Percentiles rank a stretch among this genome's conserved stretches.
Evolutionary conservation across 2,797 vertebrate species (phyloP).

Genomic region (Glyptemys insculpta): DNA sequence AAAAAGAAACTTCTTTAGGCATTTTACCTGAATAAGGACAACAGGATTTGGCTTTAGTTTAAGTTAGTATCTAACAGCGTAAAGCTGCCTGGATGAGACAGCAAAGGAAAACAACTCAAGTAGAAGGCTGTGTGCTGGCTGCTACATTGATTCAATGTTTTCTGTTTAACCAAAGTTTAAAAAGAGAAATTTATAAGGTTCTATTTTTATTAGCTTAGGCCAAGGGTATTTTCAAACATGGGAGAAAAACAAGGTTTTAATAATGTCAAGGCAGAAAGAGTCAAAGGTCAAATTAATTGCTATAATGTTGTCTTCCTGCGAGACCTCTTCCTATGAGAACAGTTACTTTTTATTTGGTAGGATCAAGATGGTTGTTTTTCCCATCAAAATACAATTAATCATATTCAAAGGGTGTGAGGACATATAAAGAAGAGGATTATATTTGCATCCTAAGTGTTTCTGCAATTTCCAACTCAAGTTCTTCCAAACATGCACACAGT

Average conservation of each 20-base stretch:
- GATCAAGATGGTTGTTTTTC: constrained; percentile 5
- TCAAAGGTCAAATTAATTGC: constrained; percentile 21
- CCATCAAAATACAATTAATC: constrained; percentile 1
- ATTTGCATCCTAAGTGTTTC: constrained; percentile 25
- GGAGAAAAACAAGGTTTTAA: not conserved
- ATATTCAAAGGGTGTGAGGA: not conserved
- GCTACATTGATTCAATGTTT: not conserved
- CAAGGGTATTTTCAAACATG: not conserved
- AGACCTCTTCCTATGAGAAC: not conserved
- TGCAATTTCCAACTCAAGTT: constrained; percentile 39
- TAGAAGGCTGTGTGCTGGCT: not conserved
- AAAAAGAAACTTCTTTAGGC: not conserved
- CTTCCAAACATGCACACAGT: constrained; percentile 18
- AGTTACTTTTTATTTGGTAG: constrained; percentile 24
- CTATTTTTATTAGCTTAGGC: not conserved
- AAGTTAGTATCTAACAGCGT: not conserved
- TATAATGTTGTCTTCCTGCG: not conserved
- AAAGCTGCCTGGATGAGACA: not conserved
- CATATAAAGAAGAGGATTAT: not conserved
- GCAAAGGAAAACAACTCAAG: constrained; percentile 1
- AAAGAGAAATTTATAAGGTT: not conserved
- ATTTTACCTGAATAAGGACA: not conserved
- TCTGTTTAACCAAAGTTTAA: not conserved
- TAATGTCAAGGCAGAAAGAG: not conserved
- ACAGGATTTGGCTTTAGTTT: not conserved